These are phyloP conservation scores for Dipodomys merriami DNA, from an alignment of 2,113 vertebrate species.

Conservation along the genomic window DNA sequence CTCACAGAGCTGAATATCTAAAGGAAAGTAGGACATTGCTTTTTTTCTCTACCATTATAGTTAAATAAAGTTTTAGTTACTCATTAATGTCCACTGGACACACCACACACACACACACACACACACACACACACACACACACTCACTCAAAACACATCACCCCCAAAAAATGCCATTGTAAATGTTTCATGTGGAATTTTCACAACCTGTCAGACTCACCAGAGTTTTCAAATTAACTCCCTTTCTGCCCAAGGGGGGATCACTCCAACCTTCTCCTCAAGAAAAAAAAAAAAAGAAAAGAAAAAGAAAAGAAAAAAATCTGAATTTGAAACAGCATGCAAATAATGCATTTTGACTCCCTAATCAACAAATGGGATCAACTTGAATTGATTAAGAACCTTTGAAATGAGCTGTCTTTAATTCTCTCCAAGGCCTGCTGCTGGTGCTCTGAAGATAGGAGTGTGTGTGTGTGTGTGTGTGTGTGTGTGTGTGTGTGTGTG, in stretches of 20 bases:
- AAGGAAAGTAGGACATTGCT: background rate
- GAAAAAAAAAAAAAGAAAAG: too few species aligned
- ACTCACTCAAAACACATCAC: background rate
- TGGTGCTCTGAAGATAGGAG: conserved; percentile 21
- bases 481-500: background rate
- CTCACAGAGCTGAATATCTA: background rate
- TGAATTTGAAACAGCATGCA: conserved; percentile 79
- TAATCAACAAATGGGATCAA: conserved; percentile 78
- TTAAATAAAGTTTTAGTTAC: background rate
- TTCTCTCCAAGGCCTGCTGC: conserved; percentile 41
- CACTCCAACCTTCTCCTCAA: conserved; percentile 39
- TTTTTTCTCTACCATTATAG: background rate
- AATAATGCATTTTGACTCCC: conserved; percentile 75
- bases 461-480: background rate
- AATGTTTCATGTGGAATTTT: conserved; percentile 56
- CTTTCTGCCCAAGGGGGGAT: conserved; percentile 63
- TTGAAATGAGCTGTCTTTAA: conserved; percentile 82
- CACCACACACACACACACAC: too few species aligned
- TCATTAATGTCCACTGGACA: background rate
- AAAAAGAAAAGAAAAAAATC: conserved; percentile 38
- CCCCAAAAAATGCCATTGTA: conserved; percentile 52
- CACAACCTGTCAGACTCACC: background rate
- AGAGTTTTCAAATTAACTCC: conserved; percentile 71
- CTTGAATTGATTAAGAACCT: conserved; percentile 80
- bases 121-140: background rate